Evolutionary conservation across 2,888 invertebrate species (phyloP).

Genomic region (Leptarthrus brevirostris): DNA sequence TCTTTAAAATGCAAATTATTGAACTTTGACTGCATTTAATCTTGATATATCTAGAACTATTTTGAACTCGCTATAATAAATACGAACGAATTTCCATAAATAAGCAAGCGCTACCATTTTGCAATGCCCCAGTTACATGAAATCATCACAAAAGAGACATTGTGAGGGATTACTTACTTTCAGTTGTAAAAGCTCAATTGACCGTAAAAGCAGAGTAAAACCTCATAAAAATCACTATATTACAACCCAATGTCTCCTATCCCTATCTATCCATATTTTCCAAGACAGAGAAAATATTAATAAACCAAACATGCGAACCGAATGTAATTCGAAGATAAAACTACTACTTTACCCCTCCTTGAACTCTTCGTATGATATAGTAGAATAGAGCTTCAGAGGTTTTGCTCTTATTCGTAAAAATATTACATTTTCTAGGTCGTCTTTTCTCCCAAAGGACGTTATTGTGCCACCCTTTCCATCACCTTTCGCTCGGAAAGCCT

Average conservation of each 20-base stretch:
- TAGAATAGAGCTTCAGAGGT: not conserved
- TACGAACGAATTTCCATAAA: too few species aligned
- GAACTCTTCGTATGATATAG: not conserved
- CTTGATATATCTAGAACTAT: too few species aligned
- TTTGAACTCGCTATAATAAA: too few species aligned
- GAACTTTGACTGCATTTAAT: too few species aligned
- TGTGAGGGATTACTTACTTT: too few species aligned
- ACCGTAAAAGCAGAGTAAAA: slow-evolving; percentile 25
- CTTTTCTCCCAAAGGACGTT: slow-evolving; percentile 19
- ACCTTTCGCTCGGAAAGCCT: too few species aligned
- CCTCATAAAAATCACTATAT: slow-evolving; percentile 10
- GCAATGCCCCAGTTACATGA: too few species aligned
- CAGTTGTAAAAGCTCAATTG: slow-evolving; percentile 41
- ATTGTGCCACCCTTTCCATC: not conserved
- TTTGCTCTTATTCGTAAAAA: not conserved
- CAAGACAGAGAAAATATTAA: slow-evolving; percentile 44
- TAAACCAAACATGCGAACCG: slow-evolving; percentile 52
- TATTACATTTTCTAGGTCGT: slow-evolving; percentile 1
- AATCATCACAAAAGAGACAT: slow-evolving; percentile 13
- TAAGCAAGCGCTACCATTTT: too few species aligned
- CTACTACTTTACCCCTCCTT: slow-evolving; percentile 1
- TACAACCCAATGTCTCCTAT: not conserved
- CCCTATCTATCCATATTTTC: not conserved
- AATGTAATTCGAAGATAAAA: slow-evolving; percentile 51
- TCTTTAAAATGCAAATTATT: too few species aligned